Percentiles rank a stretch among this genome's conserved stretches.
Conservation (phyloP, 2,113 vertebrate genomes). For the Siniperca knerii region DNA sequence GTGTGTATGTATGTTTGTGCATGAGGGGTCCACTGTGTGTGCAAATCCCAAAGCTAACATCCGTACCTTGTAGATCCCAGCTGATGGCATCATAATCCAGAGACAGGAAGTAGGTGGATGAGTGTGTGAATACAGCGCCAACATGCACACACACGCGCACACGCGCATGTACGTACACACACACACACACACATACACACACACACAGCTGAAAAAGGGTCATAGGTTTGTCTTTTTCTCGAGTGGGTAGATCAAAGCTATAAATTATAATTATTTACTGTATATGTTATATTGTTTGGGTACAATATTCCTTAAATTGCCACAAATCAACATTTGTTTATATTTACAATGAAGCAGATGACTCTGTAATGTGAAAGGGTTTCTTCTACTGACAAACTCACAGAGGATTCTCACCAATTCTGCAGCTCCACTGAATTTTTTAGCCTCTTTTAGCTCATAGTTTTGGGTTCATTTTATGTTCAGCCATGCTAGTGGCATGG, state of each 20-base stretch:
- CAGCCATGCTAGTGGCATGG: too few species aligned
- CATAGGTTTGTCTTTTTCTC: background rate
- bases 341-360: background rate
- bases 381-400: too few species aligned
- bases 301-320: background rate
- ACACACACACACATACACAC: background rate
- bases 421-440: too few species aligned
- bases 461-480: too few species aligned
- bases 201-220: constrained; percentile 33
- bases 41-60: constrained; percentile 70
- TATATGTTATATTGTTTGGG: background rate
- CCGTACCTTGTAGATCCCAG: constrained; percentile 58
- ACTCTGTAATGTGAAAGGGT: background rate
- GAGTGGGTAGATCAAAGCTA: background rate
- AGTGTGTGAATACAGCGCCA: background rate
- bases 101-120: constrained; percentile 64
- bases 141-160: constrained; percentile 14
- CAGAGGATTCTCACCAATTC: background rate
- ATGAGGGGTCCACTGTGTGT: constrained; percentile 9
- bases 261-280: background rate
- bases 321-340: background rate
- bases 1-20: constrained; percentile 32
- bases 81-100: constrained; percentile 72
- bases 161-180: background rate
- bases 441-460: background rate